Evolutionary conservation across 2,888 invertebrate species (phyloP), one percentile per base, ranked within the genome.

Genomic region (Eueremaeus valkanovi): DNA sequence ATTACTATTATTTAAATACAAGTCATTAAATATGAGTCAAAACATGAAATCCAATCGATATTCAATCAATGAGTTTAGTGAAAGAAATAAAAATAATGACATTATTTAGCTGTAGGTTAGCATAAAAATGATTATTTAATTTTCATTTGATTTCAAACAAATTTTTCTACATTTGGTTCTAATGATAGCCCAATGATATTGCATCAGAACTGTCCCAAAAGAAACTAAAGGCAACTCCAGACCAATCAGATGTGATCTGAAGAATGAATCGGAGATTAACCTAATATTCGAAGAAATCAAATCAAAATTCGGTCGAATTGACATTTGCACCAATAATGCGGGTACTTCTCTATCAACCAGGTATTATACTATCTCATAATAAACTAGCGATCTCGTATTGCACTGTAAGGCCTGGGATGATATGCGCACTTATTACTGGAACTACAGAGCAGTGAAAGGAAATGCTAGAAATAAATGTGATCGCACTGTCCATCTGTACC

Each of bases 301-400:
- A 27, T 78, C 83, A 21, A 82, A 84, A 1, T 79, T 86, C 2
- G 88, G 88, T 0, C 86, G 86, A 11, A 83, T 87, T 33, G 86
- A 88, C 80, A 84, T 89, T 5, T 83, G 88, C 74, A 81, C 89
- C 1, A 89, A 89, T 80, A 88, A 87, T 80, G 88, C 88, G 1
- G 88, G 49, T 49, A 49, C 3, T 49, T 16, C 3, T n/a, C 16
- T n/a, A n/a, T 49, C 18, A 49, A 49, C 13, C n/a, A n/a, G 9
- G 13, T 42, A 11, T 42, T 11, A 11, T 49, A 9, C 18, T 11
- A 13, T 49, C 3, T 13, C 18, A 13, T 49, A 49, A 49, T 49
- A 6, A 49, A n/a, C 13, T 42, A 49, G 16, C 49, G 18, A 13
- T 49, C 3, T 3, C 16, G n/a, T 49, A 36, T 36, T 8, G 11